Base-by-base conservation (phyloP, 2,888 invertebrate genomes). In the Perithous albicinctus region DNA sequence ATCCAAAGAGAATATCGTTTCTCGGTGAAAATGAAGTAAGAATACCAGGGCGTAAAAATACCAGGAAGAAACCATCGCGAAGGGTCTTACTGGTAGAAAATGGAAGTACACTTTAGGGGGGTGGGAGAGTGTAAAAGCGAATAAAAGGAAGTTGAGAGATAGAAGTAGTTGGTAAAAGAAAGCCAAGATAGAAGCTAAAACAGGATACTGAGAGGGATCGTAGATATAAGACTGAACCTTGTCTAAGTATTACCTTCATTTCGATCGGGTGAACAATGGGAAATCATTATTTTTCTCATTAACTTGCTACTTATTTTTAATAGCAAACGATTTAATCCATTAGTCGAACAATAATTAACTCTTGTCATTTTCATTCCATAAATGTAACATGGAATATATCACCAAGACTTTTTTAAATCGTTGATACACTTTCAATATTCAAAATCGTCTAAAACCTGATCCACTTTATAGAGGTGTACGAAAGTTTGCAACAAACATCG, bases 71-170 rank as follows among this genome's bases (percentile, higher is more conserved):
- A 8, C 12, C 26, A 1, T 54, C 23, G 26, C 51, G 8, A 54
- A 54, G 12, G 12, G 51, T 54, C 23, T 54, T 12, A 1, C 12
- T 12, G 23, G 26, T 54, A 23, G 26, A 10, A 23, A 23, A 23
- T 54, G 26, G 26, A 26, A 5, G 12, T 15, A 15, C 46, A 46
- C 15, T 46, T 4, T n/a, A n/a, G n/a, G n/a, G 12, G 23, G 51
- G 8, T 0, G 23, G 10, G 51, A 54, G 20, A 26, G 4, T 26
- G 51, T 1, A 54, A 54, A 26, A 2, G 51, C 26, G 51, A 54
- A 54, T 43, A 43, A 43, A 43, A 15, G 41, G n/a, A 43, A n/a
- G 41, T 43, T 43, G 41, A 43, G 41, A 43, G 41, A 15, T 43
- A n/a, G 41, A 43, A 43, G 4, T 43, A n/a, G 41, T 43, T 43